Conservation (phyloP, 2,797 vertebrate species). For the Pseudochromis fuscus region DNA sequence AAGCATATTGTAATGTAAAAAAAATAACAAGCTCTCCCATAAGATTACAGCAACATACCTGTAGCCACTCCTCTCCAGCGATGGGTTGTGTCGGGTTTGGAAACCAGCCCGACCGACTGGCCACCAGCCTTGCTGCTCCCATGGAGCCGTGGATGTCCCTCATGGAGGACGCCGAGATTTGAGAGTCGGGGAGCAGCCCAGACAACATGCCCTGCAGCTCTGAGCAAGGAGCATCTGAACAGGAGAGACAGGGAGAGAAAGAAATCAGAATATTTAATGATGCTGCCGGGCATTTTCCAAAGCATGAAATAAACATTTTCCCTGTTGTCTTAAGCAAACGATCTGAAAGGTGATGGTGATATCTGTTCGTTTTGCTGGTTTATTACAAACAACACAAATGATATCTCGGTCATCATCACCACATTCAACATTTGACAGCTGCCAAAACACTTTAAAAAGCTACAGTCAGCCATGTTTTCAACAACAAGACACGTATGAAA, state of each 20-base stretch:
- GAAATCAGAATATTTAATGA: not conserved
- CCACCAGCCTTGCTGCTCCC: slow-evolving; percentile 93
- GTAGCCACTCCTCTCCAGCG: slow-evolving; percentile 96
- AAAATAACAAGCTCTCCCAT: not conserved
- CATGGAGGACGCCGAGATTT: slow-evolving; percentile 95
- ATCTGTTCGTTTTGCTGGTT: not conserved
- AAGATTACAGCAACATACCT: slow-evolving; percentile 64
- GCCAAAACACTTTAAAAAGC: too few species aligned
- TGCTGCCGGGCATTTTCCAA: not conserved
- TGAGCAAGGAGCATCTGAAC: slow-evolving; percentile 93
- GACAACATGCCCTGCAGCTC: slow-evolving; percentile 97
- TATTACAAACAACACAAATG: not conserved
- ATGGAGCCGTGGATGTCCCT: slow-evolving; percentile 95
- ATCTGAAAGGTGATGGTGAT: not conserved
- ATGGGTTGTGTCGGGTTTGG: slow-evolving; percentile 90
- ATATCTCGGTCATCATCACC: not conserved
- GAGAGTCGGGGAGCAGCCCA: slow-evolving; percentile 92
- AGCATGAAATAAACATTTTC: not conserved
- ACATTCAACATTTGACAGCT: not conserved
- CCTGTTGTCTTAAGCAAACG: not conserved
- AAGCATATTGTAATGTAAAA: not conserved
- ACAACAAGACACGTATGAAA: not conserved
- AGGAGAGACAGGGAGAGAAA: not conserved
- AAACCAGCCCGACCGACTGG: slow-evolving; percentile 97
- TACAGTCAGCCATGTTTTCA: not conserved